Evolutionary conservation across 2,888 invertebrate genomes (phyloP).

Genomic region (Microctonus hyperodae): DNA sequence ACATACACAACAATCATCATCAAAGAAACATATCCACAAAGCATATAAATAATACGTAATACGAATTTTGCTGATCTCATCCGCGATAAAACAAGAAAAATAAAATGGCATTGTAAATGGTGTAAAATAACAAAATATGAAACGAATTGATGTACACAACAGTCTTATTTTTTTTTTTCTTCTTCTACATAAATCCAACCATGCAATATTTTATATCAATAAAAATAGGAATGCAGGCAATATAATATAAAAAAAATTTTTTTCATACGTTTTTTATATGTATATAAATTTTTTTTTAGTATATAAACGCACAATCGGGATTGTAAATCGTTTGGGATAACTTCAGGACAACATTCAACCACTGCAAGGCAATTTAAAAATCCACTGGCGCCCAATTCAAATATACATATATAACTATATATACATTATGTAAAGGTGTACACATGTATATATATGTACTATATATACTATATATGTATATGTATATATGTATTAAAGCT

Average conservation of each 20-base stretch:
- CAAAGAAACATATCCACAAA: background rate
- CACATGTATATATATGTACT: too few species aligned
- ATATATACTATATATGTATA: too few species aligned
- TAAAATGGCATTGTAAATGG: background rate
- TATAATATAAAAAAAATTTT: too few species aligned
- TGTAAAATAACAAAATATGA: background rate
- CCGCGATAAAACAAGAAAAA: background rate
- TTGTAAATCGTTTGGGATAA: conserved; percentile 8
- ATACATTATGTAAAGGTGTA: too few species aligned
- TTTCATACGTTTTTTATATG: too few species aligned
- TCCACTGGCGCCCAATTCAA: conserved; percentile 20
- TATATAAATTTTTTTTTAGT: background rate
- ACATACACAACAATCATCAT: background rate
- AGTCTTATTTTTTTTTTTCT: conserved; percentile 17
- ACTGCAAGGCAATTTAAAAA: conserved; percentile 38
- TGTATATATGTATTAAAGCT: conserved; percentile 19
- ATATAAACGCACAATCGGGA: background rate
- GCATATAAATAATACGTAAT: background rate
- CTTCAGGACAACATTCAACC: conserved; percentile 10
- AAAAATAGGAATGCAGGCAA: too few species aligned
- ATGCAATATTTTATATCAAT: background rate
- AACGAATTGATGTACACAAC: conserved; percentile 17
- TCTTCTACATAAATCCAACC: background rate
- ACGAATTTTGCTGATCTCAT: background rate
- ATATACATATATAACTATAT: background rate